Evolutionary conservation across 1,140 invertebrate species (phyloP).

Genomic region (Euura lappo): DNA sequence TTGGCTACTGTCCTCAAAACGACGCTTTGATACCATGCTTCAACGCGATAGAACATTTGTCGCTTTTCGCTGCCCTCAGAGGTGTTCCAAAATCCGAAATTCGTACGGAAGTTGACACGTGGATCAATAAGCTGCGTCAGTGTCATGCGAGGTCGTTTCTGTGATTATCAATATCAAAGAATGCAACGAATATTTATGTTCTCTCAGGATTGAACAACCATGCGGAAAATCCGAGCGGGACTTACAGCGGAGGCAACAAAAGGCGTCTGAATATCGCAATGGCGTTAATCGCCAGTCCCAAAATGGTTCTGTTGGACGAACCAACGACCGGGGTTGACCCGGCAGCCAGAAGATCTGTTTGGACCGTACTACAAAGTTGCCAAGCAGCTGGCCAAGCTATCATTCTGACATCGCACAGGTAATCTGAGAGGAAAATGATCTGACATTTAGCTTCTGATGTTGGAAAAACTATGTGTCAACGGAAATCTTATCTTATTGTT

Average conservation of each 20-base stretch:
- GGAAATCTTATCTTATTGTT: conserved; percentile 27
- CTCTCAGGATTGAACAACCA: conserved; percentile 25
- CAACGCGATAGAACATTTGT: conserved; percentile 73
- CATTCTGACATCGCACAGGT: conserved; percentile 80
- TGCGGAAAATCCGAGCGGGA: conserved; percentile 57
- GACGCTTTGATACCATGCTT: conserved; percentile 75
- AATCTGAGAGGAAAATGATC: no score
- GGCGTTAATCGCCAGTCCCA: conserved; percentile 81
- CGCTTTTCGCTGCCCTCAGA: conserved; percentile 70
- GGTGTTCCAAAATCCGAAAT: conserved; percentile 64
- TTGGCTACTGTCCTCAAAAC: conserved; percentile 76
- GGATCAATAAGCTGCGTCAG: conserved; percentile 59
- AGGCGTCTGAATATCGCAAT: conserved; percentile 94
- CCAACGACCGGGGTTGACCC: conserved; percentile 84
- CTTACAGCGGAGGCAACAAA: conserved; percentile 92
- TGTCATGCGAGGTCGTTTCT: neutral
- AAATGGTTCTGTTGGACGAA: conserved; percentile 78
- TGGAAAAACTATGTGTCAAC: neutral
- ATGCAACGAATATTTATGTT: no score
- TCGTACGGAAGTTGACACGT: conserved; percentile 58
- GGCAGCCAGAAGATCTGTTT: conserved; percentile 79
- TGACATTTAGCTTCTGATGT: no score
- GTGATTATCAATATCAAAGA: no score
- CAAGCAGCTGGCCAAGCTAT: conserved; percentile 72
- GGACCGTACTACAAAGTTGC: conserved; percentile 72